Base-by-base conservation (phyloP, 2,888 invertebrate species). In the Therioaphis trifolii region DNA sequence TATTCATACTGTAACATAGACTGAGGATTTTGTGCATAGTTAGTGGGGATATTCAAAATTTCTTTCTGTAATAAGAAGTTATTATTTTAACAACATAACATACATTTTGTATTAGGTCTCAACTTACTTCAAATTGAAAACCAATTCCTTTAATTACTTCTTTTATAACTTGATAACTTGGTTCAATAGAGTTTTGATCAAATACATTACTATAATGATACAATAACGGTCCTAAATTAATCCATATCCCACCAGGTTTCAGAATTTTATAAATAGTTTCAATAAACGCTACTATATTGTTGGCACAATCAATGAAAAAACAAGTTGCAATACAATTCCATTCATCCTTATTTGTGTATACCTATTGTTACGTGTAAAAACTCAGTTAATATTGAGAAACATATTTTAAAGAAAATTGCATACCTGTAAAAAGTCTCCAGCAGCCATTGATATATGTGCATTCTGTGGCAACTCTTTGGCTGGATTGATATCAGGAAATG, bases 231-330 rank as follows among this genome's bases (percentile, higher is more conserved):
- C 99, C 96, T 84, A 96, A 89, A 88, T 96, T 96, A 86, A 96
- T 92, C 96, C 96, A 96, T 86, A 93, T 90, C 0, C 96, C 96
- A 0, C 95, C 98, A 0, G 97, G 96, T 88, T 94, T 95, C 11
- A 99, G 89, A 86, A 98, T 96, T 87, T 92, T 92, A 89, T 93
- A 95, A 88, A 99, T 98, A 72, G 94, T 93, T 90, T 98, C 97
- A 49, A 99, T 93, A 88, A 98, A 99, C 87, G 95, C 94, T 4
- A 98, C 94, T 24, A 99, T 94, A 89, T 99, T 99, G 85, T 96
- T 95, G 0, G 98, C 98, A 87, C 99, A 99, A 89, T 99, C 99
- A 84, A 99, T 95, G 89, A 99, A 99, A 90, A 99, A 99, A 86
- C 98, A 98, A 0, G 98, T 97, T 0, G 96, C 95, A 0, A 99